Evolutionary conservation across 1,140 invertebrate species (phyloP).

Genomic region (Caligus rogercresseyi): DNA sequence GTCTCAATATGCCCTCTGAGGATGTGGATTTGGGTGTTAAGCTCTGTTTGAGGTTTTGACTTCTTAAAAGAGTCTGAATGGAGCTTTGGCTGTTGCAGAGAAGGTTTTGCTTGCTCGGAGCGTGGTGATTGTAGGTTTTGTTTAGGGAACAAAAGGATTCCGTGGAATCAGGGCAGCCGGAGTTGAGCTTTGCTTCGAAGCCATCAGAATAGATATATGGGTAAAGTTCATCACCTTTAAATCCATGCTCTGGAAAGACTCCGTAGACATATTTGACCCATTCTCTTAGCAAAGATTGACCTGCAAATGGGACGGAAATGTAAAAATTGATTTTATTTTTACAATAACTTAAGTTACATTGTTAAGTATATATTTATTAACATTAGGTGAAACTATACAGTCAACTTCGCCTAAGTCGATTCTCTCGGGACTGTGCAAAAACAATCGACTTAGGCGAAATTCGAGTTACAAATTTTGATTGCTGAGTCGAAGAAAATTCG

Average conservation of each 20-base stretch:
- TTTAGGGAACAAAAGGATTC: slow-evolving; percentile 1
- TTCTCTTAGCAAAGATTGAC: slow-evolving; percentile 12
- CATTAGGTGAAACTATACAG: too few species aligned
- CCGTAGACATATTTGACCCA: slow-evolving; percentile 9
- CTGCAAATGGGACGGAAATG: not conserved
- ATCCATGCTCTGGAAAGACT: slow-evolving; percentile 4
- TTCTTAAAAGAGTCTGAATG: slow-evolving; percentile 1
- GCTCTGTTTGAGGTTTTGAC: slow-evolving; percentile 4
- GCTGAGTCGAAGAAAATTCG: too few species aligned
- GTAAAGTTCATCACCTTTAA: slow-evolving; percentile 6
- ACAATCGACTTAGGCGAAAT: too few species aligned
- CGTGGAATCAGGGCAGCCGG: not conserved
- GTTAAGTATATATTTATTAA: too few species aligned
- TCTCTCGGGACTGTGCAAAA: too few species aligned
- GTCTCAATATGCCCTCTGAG: too few species aligned
- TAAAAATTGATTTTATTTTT: too few species aligned
- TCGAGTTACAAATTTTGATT: too few species aligned
- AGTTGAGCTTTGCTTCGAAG: not conserved
- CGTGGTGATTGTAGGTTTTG: not conserved
- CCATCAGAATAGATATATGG: not conserved
- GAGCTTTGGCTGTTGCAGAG: not conserved
- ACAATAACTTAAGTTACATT: too few species aligned
- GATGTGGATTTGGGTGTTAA: too few species aligned
- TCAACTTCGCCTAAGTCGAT: too few species aligned
- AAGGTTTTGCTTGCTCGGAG: slow-evolving; percentile 10